Conservation (phyloP, 2,797 vertebrate genomes). For the Ptychobarbus kaznakovi region DNA sequence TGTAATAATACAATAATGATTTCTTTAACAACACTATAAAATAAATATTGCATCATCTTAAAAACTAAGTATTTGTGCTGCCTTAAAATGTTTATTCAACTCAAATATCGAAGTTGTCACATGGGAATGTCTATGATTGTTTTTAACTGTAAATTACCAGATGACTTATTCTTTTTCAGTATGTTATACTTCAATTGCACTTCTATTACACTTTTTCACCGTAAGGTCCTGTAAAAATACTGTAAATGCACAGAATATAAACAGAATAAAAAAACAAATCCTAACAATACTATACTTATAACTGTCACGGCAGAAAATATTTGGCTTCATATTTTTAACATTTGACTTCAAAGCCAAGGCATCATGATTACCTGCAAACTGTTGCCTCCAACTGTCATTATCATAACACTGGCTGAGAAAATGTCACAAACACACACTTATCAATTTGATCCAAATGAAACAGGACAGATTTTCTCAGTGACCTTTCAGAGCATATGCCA, state of each 20-base stretch:
- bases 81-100: too few species aligned
- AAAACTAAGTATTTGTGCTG: too few species aligned
- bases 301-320: neutral
- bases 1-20: neutral
- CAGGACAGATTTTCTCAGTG: constrained; percentile 23
- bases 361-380: neutral
- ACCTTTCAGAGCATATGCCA: constrained; percentile 14
- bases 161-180: too few species aligned
- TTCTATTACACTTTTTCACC: too few species aligned
- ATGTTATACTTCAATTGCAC: too few species aligned
- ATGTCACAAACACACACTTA: neutral
- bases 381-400: neutral
- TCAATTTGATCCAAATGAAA: constrained; percentile 32
- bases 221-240: neutral
- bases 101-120: too few species aligned
- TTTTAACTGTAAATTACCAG: too few species aligned
- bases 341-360: neutral
- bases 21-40: neutral
- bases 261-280: neutral
- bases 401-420: neutral
- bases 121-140: too few species aligned
- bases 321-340: neutral
- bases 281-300: neutral
- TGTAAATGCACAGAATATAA: too few species aligned
- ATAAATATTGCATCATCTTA: too few species aligned